A percentile compares a stretch with the other conserved stretches of the same genome.
phyloP scores from a whole-genome alignment of 2,888 invertebrate genomes.

The Pristionchus maxplancki region DNA sequence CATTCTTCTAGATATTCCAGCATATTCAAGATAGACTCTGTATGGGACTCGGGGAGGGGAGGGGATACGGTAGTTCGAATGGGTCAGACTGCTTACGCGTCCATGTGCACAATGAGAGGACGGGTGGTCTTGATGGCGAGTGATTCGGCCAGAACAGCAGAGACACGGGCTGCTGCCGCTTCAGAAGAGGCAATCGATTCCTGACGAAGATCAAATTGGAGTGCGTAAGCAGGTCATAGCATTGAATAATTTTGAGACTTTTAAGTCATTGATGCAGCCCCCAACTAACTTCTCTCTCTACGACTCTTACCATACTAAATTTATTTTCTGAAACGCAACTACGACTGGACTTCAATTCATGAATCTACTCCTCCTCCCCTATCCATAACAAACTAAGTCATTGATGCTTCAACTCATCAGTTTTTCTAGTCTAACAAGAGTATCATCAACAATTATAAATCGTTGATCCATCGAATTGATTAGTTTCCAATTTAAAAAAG shows the following conservation, averaged over 20 bases:
- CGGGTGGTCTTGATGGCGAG: conserved; percentile 43
- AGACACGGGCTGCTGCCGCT: neutral
- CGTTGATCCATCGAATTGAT: too few species aligned
- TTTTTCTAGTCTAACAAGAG: too few species aligned
- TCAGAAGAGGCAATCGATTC: neutral
- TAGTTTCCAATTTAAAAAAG: too few species aligned
- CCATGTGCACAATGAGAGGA: conserved; percentile 33
- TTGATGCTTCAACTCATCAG: too few species aligned
- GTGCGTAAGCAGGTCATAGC: too few species aligned
- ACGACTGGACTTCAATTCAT: neutral
- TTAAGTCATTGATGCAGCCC: neutral
- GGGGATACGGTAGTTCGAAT: neutral
- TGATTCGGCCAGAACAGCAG: neutral
- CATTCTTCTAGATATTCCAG: conserved; percentile 32
- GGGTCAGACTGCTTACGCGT: conserved; percentile 1
- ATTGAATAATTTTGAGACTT: too few species aligned
- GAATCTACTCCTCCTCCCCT: neutral
- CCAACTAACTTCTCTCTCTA: too few species aligned
- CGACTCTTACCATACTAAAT: neutral
- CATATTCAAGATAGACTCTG: conserved; percentile 9
- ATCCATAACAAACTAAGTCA: neutral
- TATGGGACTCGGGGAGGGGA: neutral
- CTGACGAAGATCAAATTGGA: too few species aligned
- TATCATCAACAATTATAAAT: too few species aligned
- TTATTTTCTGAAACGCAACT: neutral